A percentile compares a stretch with the other conserved stretches of the same genome.
phyloP scores from a whole-genome alignment of 2,888 invertebrate genomes.

The Antheraea yamamai region DNA sequence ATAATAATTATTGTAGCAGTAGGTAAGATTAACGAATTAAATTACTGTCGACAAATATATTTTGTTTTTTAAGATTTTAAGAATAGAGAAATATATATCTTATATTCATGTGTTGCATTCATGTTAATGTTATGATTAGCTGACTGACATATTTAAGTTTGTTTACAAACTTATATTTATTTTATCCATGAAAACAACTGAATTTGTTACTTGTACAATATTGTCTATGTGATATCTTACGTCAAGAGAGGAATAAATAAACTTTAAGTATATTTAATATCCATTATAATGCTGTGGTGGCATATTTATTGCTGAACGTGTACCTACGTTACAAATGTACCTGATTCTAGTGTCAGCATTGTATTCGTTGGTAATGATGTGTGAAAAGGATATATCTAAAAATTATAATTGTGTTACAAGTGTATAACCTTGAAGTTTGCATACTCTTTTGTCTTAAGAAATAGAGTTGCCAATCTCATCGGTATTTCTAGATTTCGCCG shows the following conservation, averaged over 20 bases:
- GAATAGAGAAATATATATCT: not conserved
- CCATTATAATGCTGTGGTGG: not conserved
- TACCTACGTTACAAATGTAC: not conserved
- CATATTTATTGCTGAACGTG: not conserved
- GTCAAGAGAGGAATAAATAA: too few relatives aligned
- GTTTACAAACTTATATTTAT: not conserved
- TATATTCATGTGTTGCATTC: not conserved
- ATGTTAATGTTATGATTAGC: not conserved
- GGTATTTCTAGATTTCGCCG: not conserved
- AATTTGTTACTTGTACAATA: too few relatives aligned
- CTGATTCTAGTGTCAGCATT: not conserved
- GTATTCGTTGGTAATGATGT: not conserved
- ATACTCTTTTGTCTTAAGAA: not conserved
- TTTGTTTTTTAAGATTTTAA: not conserved
- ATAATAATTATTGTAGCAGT: not conserved
- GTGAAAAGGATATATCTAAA: not conserved
- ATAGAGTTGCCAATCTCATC: not conserved
- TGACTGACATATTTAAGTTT: not conserved
- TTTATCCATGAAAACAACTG: not conserved
- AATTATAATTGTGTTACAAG: not conserved
- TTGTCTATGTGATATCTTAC: too few relatives aligned
- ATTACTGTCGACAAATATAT: not conserved
- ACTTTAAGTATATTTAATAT: not conserved
- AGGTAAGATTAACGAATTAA: slow-evolving; percentile 3
- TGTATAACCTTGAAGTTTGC: slow-evolving; percentile 8